Conservation (phyloP, 2,797 vertebrate genomes). For the Paguma larvata region DNA sequence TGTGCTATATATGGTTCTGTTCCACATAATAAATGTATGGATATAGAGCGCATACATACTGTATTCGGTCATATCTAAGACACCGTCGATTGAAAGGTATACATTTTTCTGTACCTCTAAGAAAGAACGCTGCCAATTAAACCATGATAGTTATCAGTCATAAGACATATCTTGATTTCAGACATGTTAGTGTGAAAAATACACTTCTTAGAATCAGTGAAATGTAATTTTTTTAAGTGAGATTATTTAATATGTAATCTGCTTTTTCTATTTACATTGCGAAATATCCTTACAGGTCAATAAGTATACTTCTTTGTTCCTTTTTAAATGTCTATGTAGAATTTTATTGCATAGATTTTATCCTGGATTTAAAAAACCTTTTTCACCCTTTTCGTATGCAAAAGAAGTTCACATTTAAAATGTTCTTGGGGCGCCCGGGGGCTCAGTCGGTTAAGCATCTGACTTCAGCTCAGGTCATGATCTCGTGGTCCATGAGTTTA, state of each 20-base stretch:
- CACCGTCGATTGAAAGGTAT: background rate
- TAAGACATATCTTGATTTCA: slow-evolving; percentile 20
- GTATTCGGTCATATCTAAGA: slow-evolving; percentile 32
- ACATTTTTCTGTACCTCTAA: slow-evolving; percentile 1
- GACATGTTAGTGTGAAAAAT: slow-evolving; percentile 36
- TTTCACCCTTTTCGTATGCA: background rate
- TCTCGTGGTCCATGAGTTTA: too few relatives aligned
- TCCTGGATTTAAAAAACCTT: background rate
- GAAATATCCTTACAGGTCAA: slow-evolving; percentile 24
- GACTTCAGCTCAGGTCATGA: too few relatives aligned
- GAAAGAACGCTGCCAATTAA: slow-evolving; percentile 2
- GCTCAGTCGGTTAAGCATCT: too few relatives aligned
- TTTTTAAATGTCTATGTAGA: background rate
- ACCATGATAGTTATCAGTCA: background rate
- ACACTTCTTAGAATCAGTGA: background rate
- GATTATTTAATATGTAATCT: slow-evolving; percentile 37
- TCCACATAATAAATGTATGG: background rate
- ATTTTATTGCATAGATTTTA: slow-evolving; percentile 51
- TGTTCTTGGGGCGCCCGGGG: background rate
- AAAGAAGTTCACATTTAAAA: slow-evolving; percentile 5
- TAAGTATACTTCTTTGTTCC: background rate
- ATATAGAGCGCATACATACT: background rate
- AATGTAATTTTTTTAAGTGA: background rate
- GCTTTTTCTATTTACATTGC: slow-evolving; percentile 43
- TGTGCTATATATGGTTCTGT: background rate